phyloP scores from a whole-genome alignment of 2,113 vertebrate genomes.

The Saimiri boliviensis region DNA sequence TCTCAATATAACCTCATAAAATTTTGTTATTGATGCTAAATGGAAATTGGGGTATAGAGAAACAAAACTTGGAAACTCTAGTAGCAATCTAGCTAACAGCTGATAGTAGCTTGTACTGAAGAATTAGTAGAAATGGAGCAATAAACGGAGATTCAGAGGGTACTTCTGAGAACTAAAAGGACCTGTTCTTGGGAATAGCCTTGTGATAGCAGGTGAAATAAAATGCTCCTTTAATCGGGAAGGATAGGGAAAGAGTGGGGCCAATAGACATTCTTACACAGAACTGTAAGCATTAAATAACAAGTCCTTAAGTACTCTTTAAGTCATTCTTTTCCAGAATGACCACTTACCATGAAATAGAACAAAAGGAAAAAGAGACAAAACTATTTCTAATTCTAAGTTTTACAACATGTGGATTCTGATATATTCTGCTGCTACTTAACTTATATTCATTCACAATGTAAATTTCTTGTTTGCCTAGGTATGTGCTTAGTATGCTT shows the following conservation, averaged over 20 bases:
- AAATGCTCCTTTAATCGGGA: background rate
- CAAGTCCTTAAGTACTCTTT: background rate
- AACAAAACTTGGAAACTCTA: background rate
- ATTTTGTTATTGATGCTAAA: background rate
- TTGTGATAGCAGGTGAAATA: background rate
- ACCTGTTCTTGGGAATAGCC: background rate
- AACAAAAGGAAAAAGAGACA: background rate
- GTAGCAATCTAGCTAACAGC: background rate
- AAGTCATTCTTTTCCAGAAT: background rate
- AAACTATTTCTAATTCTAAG: slow-evolving; percentile 14
- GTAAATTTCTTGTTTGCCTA: background rate
- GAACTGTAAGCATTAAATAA: background rate
- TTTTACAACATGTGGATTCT: background rate
- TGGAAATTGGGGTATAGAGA: background rate
- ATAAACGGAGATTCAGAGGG: background rate
- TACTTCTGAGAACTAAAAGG: background rate
- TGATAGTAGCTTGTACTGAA: background rate
- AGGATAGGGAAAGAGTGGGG: background rate
- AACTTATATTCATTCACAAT: background rate
- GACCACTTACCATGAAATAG: background rate
- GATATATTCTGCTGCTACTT: background rate
- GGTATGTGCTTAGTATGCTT: slow-evolving; percentile 7
- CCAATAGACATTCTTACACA: background rate
- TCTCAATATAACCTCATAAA: background rate
- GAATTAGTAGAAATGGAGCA: background rate